Conservation (phyloP, 2,888 invertebrate genomes). For the Pristionchus mayeri region DNA sequence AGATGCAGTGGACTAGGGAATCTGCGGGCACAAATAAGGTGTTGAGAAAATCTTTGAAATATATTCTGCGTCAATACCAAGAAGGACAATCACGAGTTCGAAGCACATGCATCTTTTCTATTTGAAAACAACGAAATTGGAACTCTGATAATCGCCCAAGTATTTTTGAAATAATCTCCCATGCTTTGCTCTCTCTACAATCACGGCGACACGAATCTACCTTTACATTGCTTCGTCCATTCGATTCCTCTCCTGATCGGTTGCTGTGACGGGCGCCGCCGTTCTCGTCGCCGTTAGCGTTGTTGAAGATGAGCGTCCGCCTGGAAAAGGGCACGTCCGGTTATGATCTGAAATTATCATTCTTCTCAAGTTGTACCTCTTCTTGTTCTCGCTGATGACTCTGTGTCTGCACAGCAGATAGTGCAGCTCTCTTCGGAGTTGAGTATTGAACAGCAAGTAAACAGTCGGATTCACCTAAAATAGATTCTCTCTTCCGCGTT, state of each 20-base stretch:
- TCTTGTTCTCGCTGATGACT: slow-evolving; percentile 52
- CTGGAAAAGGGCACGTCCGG: neutral
- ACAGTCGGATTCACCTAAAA: slow-evolving; percentile 71
- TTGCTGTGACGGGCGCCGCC: neutral
- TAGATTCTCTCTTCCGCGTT: no score
- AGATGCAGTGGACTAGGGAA: no score
- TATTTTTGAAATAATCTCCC: no score
- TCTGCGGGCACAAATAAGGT: no score
- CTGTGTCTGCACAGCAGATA: slow-evolving; percentile 67
- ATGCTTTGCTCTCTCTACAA: no score
- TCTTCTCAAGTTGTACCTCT: slow-evolving; percentile 1
- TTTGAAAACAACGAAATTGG: no score
- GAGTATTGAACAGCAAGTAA: slow-evolving; percentile 73
- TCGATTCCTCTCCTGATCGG: neutral
- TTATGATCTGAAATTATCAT: no score
- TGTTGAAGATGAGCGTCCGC: slow-evolving; percentile 48
- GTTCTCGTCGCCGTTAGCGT: slow-evolving; percentile 36
- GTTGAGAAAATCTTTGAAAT: no score
- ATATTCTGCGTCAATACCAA: no score
- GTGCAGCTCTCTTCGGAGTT: slow-evolving; percentile 69
- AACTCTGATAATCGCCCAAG: no score
- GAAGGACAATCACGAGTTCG: neutral
- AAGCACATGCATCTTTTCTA: no score
- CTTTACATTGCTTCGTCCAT: slow-evolving; percentile 36
- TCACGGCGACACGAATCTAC: neutral